Percentiles rank a stretch among this genome's conserved stretches.
Evolutionary conservation across 1,140 invertebrate species (phyloP).

Genomic region (Brachionus angularis): DNA sequence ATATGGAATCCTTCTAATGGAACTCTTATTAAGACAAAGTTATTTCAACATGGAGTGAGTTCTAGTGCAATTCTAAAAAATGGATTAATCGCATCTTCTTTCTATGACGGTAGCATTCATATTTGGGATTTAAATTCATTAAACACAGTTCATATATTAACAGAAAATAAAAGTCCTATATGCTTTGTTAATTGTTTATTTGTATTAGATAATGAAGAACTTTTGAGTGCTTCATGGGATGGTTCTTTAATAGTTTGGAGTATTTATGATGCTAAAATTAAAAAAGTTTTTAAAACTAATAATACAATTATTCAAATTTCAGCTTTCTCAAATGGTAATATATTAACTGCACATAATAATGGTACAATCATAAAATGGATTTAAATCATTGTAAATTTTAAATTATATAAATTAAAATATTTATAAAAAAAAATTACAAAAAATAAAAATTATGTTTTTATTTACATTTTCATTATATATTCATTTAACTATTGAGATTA

Average conservation of each 20-base stretch:
- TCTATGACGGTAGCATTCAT: not conserved
- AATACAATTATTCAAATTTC: too few species aligned
- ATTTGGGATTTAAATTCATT: not conserved
- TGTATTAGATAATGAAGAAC: not conserved
- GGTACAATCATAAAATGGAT: too few species aligned
- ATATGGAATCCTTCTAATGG: not conserved
- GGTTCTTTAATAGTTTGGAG: not conserved
- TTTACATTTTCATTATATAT: too few species aligned
- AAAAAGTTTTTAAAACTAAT: too few species aligned
- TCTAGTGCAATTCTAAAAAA: not conserved
- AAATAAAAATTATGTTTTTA: too few species aligned
- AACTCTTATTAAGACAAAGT: not conserved
- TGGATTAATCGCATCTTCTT: not conserved
- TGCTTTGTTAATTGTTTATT: not conserved
- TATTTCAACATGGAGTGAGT: too few species aligned
- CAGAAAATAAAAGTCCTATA: not conserved
- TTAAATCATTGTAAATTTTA: too few species aligned
- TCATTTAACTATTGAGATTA: too few species aligned
- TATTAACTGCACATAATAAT: too few species aligned
- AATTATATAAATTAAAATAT: too few species aligned
- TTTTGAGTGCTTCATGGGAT: not conserved
- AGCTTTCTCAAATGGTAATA: too few species aligned
- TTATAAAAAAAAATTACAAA: too few species aligned
- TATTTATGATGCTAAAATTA: not conserved
- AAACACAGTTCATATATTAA: not conserved